These are phyloP conservation scores for Cyprinella venusta DNA, from an alignment of 2,797 vertebrate species.

Conservation along the genomic window DNA sequence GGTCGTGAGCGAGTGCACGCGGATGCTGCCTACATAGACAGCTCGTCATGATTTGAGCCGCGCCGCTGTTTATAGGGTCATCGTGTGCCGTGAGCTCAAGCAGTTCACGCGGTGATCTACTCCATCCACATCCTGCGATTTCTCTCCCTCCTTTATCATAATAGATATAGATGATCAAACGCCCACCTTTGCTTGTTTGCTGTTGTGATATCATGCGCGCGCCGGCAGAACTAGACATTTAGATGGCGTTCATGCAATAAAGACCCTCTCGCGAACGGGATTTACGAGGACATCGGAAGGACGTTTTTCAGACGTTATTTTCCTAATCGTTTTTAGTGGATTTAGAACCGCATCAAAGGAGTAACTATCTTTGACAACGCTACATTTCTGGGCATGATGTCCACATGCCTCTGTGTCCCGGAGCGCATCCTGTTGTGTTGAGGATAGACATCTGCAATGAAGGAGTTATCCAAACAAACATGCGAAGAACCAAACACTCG, in stretches of 20 bases:
- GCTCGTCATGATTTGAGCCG: slow-evolving; percentile 14
- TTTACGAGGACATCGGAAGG: slow-evolving; percentile 18
- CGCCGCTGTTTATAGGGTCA: slow-evolving; percentile 29
- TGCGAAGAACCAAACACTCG: slow-evolving; percentile 15
- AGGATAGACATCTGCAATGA: slow-evolving; percentile 50
- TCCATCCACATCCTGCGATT: background rate
- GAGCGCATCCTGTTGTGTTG: slow-evolving; percentile 34
- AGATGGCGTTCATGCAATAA: background rate
- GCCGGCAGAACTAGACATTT: background rate
- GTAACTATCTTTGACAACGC: background rate
- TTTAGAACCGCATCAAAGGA: background rate
- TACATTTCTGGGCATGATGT: slow-evolving; percentile 22
- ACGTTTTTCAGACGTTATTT: background rate
- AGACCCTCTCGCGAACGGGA: background rate
- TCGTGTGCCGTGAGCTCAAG: slow-evolving; percentile 24
- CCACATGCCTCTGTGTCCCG: slow-evolving; percentile 32
- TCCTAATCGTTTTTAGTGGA: background rate
- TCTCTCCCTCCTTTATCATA: background rate
- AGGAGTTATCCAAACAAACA: slow-evolving; percentile 51
- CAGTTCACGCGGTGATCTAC: slow-evolving; percentile 26
- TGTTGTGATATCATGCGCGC: background rate
- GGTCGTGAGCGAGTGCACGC: background rate
- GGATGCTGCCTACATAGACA: background rate
- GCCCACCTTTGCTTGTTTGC: background rate
- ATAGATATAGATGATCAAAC: background rate